Base-by-base conservation (phyloP, 2,113 vertebrate genomes). In the Isichthys henryi region DNA sequence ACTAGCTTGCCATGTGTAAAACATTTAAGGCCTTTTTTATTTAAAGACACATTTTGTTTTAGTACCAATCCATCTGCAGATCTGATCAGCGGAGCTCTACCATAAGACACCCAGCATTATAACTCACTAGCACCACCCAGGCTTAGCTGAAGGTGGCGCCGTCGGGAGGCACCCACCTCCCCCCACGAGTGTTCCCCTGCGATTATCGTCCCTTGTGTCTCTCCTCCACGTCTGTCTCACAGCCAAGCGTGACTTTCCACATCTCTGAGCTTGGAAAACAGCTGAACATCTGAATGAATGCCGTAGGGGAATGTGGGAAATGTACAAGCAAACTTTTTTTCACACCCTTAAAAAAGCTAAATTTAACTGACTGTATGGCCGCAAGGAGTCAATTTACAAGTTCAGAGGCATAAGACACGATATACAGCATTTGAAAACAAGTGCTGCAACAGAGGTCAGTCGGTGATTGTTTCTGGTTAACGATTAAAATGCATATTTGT, bases 401-500 rank as follows among this genome's bases (percentile, higher is more conserved):
- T 43, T n/a, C 87, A 43, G 31, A 88, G 87, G 87, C 35, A 52
- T 21, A 58, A 43, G 39, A 87, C n/a, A 9, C 11, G 23, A 84
- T 84, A 48, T 58, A 46, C 53, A 84, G 80, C 35, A 58, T 35
- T 52, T 58, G 50, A 89, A 89, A 84, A 85, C 39, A 62, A 56
- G 19, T 39, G 39, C 21, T 19, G 8, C 7, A 21, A 45, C 31
- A 53, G 21, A 89, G 77, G 88, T 89, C 88, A 84, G 52, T 35
- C 80, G 11, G 48, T 56, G 50, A 89, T 58, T 62, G 15, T 56
- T 58, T 56, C n/a, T 31, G 83, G 10, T 31, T 39, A 52, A 66
- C 19, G 15, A 89, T 89, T 83, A 84, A 43, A 58, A 56, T n/a
- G 77, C 23, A 89, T 84, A 52, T 58, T 84, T 89, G 43, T 43